phyloP scores from a whole-genome alignment of 2,113 vertebrate species.

The Ascaphus truei region DNA sequence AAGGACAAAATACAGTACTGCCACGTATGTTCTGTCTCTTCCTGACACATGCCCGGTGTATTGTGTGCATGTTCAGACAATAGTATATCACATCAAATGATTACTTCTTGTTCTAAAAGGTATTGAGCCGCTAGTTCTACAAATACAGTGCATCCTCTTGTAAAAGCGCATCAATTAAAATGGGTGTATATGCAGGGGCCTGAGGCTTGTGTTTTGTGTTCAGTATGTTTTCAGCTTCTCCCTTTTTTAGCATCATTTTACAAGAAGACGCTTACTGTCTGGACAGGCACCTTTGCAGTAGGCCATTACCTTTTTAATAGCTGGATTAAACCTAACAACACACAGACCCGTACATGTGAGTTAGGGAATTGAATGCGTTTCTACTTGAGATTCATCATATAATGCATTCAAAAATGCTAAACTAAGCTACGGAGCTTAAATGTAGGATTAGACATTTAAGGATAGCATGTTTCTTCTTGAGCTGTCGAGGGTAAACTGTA shows the following conservation, averaged over 20 bases:
- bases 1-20: no score
- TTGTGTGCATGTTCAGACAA: constrained; percentile 12
- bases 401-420: neutral
- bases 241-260: neutral
- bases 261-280: neutral
- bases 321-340: constrained; percentile 5
- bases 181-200: neutral
- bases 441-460: neutral
- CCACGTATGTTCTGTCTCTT: no score
- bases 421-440: neutral
- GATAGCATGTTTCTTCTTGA: neutral
- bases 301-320: neutral
- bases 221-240: neutral
- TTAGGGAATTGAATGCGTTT: neutral
- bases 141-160: no score
- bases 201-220: neutral
- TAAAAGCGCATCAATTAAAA: neutral
- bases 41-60: no score
- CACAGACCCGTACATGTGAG: neutral
- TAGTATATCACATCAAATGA: neutral
- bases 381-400: neutral
- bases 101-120: neutral
- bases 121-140: neutral
- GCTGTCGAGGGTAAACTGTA: no score
- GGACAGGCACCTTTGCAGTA: neutral